Conservation (phyloP, 2,797 vertebrate genomes). For the Hydrophis major region DNA sequence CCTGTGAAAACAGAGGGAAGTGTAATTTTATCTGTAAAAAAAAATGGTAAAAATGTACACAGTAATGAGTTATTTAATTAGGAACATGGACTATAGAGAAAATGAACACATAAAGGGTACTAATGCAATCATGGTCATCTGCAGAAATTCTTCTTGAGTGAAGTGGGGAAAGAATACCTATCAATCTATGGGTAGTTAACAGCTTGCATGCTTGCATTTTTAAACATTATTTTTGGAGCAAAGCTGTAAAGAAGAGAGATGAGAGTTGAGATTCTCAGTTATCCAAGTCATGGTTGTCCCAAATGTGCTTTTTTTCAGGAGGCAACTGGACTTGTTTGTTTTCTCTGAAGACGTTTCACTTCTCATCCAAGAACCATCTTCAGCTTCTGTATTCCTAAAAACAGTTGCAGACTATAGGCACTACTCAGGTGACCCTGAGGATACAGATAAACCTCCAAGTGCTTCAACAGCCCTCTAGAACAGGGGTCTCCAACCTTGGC, state of each 20-base stretch:
- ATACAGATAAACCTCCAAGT: too few species aligned
- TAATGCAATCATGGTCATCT: not conserved
- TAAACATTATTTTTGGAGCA: not conserved
- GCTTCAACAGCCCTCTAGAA: too few species aligned
- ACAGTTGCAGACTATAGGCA: too few species aligned
- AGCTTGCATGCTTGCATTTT: not conserved
- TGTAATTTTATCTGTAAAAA: not conserved
- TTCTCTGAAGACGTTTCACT: too few species aligned
- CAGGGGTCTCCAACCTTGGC: too few species aligned
- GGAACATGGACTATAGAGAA: not conserved
- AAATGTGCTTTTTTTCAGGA: too few species aligned
- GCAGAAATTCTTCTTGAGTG: not conserved
- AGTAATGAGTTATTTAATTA: not conserved
- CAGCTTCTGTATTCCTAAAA: too few species aligned
- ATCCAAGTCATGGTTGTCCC: too few species aligned
- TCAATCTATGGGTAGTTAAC: not conserved
- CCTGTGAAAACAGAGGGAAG: constrained; percentile 44
- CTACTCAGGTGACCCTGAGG: too few species aligned
- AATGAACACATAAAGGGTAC: not conserved
- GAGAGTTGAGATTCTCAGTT: too few species aligned
- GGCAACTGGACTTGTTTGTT: too few species aligned
- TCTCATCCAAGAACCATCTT: too few species aligned
- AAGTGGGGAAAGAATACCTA: not conserved
- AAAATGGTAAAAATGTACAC: not conserved
- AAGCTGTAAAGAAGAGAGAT: not conserved